Conservation (phyloP, 2,113 vertebrate species). For the Carettochelys insculpta region DNA sequence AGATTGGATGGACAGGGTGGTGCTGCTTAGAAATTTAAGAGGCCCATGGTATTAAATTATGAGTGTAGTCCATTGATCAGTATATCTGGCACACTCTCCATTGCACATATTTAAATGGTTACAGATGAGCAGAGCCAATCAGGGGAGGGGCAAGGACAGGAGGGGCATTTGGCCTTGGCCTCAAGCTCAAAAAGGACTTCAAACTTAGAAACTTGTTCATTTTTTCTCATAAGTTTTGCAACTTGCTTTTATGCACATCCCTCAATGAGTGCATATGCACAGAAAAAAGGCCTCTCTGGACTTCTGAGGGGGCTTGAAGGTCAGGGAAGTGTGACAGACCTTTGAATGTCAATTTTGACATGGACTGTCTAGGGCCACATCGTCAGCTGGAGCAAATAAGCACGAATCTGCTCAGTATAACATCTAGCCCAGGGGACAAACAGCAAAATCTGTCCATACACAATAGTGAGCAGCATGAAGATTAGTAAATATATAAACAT, state of each 20-base stretch:
- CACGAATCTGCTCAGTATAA: background rate
- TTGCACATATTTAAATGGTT: background rate
- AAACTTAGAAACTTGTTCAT: too few relatives aligned
- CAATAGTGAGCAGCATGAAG: background rate
- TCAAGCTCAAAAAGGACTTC: too few relatives aligned
- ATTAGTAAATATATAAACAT: conserved; percentile 41
- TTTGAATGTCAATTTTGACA: background rate
- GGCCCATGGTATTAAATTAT: background rate
- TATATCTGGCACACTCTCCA: background rate
- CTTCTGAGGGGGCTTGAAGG: too few relatives aligned
- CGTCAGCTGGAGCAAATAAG: background rate
- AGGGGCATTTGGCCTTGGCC: too few relatives aligned
- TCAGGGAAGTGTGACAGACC: background rate
- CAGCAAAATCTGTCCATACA: background rate
- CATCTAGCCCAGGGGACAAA: background rate
- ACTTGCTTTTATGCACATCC: too few relatives aligned
- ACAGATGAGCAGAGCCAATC: too few relatives aligned
- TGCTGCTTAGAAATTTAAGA: background rate
- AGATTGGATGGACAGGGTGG: background rate
- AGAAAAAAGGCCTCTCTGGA: too few relatives aligned
- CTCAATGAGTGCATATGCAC: too few relatives aligned
- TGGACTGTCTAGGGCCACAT: background rate
- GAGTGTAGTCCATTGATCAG: background rate
- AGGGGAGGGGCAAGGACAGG: too few relatives aligned
- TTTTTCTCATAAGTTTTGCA: too few relatives aligned